A percentile compares a stretch with the other conserved stretches of the same genome.
phyloP scores from a whole-genome alignment of 53 echinoderm and acorn worm genomes.

The Echinometra lucunter region DNA sequence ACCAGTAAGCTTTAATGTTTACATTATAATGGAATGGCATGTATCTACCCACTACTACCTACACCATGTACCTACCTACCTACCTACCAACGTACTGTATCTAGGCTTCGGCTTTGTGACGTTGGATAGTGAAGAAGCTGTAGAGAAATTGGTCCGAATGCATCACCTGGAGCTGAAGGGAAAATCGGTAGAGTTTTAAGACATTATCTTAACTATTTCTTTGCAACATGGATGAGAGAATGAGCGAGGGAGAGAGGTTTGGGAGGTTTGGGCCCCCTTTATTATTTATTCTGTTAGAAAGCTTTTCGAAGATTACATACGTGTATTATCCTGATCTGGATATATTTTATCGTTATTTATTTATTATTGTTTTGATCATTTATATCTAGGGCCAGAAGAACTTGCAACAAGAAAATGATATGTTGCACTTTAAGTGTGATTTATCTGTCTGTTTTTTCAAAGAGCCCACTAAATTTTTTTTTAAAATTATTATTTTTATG shows the following conservation, averaged over 20 bases:
- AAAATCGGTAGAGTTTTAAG: constrained; percentile 94
- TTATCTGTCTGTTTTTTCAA: too few relatives aligned
- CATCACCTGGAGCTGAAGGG: constrained; percentile 82
- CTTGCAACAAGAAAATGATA: too few relatives aligned
- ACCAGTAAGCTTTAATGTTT: constrained; percentile 42
- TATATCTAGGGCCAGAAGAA: background rate
- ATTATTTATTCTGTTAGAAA: background rate
- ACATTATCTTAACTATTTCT: constrained; percentile 69
- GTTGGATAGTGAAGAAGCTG: constrained; percentile 86
- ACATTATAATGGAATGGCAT: constrained; percentile 56
- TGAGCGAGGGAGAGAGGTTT: background rate
- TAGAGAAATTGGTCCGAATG: constrained; percentile 75
- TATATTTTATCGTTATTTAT: too few relatives aligned
- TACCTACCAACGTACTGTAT: constrained; percentile 70
- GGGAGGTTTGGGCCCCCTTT: background rate
- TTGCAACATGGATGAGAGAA: constrained; percentile 28
- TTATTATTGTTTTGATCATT: too few relatives aligned
- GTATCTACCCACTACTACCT: constrained; percentile 38
- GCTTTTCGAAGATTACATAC: background rate
- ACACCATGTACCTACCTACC: constrained; percentile 58
- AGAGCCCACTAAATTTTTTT: too few relatives aligned
- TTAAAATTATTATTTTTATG: too few relatives aligned
- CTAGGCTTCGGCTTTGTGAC: constrained; percentile 99
- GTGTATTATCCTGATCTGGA: too few relatives aligned
- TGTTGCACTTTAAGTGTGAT: too few relatives aligned